Conservation (phyloP, 1,140 invertebrate species). For the Cephus cinctus region DNA sequence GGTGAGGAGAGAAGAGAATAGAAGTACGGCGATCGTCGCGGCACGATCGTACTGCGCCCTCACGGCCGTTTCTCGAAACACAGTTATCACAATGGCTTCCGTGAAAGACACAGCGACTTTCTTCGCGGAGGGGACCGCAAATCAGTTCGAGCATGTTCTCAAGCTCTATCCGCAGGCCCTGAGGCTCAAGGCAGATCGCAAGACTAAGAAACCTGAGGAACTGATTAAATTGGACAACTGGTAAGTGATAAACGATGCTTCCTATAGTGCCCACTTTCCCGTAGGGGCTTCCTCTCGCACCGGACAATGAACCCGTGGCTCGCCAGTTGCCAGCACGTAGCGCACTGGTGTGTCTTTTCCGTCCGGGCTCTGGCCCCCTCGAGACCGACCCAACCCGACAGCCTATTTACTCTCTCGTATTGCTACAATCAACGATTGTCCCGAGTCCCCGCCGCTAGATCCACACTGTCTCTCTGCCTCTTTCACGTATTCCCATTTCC, state of each 20-base stretch:
- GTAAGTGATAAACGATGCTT: slow-evolving; percentile 64
- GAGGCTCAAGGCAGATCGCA: slow-evolving; percentile 80
- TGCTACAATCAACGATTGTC: too few species aligned
- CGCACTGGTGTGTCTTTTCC: slow-evolving; percentile 23
- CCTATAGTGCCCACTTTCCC: slow-evolving; percentile 10
- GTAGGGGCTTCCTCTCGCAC: slow-evolving; percentile 33
- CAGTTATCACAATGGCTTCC: slow-evolving; percentile 76
- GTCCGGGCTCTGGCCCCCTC: slow-evolving; percentile 24
- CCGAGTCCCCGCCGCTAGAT: too few species aligned
- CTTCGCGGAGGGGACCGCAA: slow-evolving; percentile 82
- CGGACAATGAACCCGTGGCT: slow-evolving; percentile 48
- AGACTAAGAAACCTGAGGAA: slow-evolving; percentile 89
- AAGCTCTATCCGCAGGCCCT: slow-evolving; percentile 87
- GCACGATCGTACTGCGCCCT: slow-evolving; percentile 20
- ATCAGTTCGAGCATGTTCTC: slow-evolving; percentile 84
- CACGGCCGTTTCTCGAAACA: slow-evolving; percentile 40
- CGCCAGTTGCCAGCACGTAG: slow-evolving; percentile 35
- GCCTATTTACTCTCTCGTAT: too few species aligned
- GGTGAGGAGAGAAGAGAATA: too few species aligned
- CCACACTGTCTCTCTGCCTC: too few species aligned
- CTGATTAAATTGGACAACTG: slow-evolving; percentile 91
- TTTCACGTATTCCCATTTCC: too few species aligned
- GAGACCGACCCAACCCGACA: too few species aligned
- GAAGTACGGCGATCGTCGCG: too few species aligned
- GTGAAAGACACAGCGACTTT: slow-evolving; percentile 86